These are phyloP conservation scores for Cygnus olor DNA, from an alignment of 2,797 vertebrate genomes.

Conservation along the genomic window DNA sequence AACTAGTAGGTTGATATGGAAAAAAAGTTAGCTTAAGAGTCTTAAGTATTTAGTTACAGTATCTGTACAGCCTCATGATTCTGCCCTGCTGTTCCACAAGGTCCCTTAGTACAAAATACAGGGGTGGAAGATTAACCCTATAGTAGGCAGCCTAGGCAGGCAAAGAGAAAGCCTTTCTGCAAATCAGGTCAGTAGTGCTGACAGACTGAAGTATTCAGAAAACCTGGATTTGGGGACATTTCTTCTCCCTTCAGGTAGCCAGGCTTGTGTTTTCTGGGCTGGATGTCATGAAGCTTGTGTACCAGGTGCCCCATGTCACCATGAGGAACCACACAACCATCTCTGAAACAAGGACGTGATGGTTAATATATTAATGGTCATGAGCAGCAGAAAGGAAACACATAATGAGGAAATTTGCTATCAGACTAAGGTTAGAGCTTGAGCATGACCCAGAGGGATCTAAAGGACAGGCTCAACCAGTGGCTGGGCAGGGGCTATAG, in stretches of 20 bases:
- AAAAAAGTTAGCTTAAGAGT: background rate
- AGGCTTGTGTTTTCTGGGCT: background rate
- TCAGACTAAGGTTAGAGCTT: background rate
- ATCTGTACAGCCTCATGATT: background rate
- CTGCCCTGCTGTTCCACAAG: background rate
- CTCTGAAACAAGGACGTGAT: background rate
- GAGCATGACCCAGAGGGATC: background rate
- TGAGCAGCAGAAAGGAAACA: background rate
- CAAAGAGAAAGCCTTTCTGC: background rate
- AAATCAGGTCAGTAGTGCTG: background rate
- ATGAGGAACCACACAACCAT: background rate
- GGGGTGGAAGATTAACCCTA: background rate
- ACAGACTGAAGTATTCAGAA: background rate
- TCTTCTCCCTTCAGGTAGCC: background rate
- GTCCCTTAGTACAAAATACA: background rate
- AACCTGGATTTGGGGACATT: background rate
- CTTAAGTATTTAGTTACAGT: background rate
- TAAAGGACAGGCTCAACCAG: background rate
- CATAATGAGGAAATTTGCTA: background rate
- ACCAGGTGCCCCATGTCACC: too few relatives aligned
- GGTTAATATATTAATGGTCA: background rate
- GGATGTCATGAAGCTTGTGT: fast-evolving
- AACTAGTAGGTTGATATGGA: background rate
- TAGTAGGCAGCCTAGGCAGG: background rate
- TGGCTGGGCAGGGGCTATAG: background rate